Percentiles rank a stretch among this genome's conserved stretches.
phyloP scores from a whole-genome alignment of 1,140 invertebrate genomes.

The Drosophila gunungcola region DNA sequence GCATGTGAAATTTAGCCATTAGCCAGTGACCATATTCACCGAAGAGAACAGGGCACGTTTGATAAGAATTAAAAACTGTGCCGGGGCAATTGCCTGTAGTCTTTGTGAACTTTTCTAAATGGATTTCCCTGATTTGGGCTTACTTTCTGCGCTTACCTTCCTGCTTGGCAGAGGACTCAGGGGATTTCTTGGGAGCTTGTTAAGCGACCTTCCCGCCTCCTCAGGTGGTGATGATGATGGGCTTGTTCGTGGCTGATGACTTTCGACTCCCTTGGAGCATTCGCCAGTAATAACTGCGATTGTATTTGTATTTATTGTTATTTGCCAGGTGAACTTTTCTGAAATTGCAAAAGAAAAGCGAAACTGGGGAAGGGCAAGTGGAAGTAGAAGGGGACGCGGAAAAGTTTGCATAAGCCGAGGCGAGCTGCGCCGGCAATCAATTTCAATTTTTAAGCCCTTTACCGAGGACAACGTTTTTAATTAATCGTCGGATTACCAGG shows the following conservation, averaged over 20 bases:
- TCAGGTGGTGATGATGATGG: slow-evolving; percentile 63
- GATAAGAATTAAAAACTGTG: slow-evolving; percentile 60
- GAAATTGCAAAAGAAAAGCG: slow-evolving; percentile 47
- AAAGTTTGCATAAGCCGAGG: slow-evolving; percentile 64
- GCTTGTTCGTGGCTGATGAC: slow-evolving; percentile 55
- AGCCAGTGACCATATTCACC: background rate
- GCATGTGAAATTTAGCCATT: slow-evolving; percentile 52
- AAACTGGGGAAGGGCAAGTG: background rate
- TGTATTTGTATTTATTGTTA: slow-evolving; percentile 76
- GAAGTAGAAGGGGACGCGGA: background rate
- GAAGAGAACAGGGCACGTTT: slow-evolving; percentile 16
- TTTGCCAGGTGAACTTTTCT: slow-evolving; percentile 59
- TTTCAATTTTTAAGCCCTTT: slow-evolving; percentile 81
- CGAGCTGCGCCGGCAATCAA: slow-evolving; percentile 67
- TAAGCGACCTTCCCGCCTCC: slow-evolving; percentile 52
- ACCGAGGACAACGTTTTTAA: slow-evolving; percentile 78
- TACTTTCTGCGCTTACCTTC: slow-evolving; percentile 50
- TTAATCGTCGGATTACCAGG: slow-evolving; percentile 79
- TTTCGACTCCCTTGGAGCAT: slow-evolving; percentile 60
- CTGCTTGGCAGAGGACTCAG: slow-evolving; percentile 49
- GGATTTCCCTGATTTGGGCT: slow-evolving; percentile 58
- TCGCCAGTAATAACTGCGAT: slow-evolving; percentile 73
- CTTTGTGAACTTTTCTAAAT: slow-evolving; percentile 74
- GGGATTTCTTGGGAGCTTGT: slow-evolving; percentile 66
- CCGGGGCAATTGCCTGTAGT: slow-evolving; percentile 59